Evolutionary conservation across 2,113 vertebrate genomes (phyloP), one percentile per base, ranked within the genome.

Genomic region (Melanocharis versteri): DNA sequence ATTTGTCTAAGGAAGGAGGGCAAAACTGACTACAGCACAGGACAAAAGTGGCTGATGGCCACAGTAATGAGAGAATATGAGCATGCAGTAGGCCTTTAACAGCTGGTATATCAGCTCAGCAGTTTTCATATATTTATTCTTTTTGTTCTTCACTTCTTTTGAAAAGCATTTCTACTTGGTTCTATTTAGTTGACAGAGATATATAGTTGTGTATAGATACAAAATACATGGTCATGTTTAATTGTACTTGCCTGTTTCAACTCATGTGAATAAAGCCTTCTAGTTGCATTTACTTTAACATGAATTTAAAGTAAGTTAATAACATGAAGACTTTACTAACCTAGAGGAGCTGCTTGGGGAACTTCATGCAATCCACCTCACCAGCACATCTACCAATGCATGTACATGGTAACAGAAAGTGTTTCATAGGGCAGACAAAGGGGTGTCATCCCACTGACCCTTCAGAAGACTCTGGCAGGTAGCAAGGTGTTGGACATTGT

Each of bases 381-480:
- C 31, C 50, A 45, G 39, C 51, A 21, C 18, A n/a, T 40, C 28
- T 57, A 66, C 35, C 42, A 88, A 37, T 58, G 37, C n/a, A 24
- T 1, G 6, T 27, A 16, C 0, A 0, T 44, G 26, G 10, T 37
- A 78, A 60, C 5, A 69, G 17, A 18, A 66, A 11, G 35, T 58
- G 27, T 47, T 51, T 44, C 33, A 39, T 39, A n/a, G 51, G 35
- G 39, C 28, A 65, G 35, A 78, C 35, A 47, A 45, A 75, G 23
- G 16, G n/a, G 6, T 37, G 9, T 54, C 17, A 47, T 39, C 61
- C 18, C 47, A 18, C 35, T 22, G 44, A 47, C 56, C 56, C 22
- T 60, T 48, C 1, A 3, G 44, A 50, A 62, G 35, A 48, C 35
- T n/a, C 22, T 30, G 57, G 47, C 51, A 85, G 65, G n/a, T 24